Conservation (phyloP, 2,888 invertebrate genomes). For the Dryomyza anilis region DNA sequence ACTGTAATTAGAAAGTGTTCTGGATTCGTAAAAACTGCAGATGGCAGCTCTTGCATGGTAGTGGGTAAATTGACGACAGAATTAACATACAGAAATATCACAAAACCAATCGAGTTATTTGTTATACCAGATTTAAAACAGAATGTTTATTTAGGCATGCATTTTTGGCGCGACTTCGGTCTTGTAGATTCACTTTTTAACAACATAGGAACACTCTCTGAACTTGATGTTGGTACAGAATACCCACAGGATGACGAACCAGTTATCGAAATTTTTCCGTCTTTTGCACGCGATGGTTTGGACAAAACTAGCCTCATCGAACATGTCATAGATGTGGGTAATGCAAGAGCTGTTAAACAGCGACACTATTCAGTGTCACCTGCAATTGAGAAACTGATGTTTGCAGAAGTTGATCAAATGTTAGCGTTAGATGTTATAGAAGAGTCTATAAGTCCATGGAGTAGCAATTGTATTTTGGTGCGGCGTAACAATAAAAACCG, state of each 20-base stretch:
- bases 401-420: constrained; percentile 45
- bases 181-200: background rate
- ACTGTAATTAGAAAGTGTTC: background rate
- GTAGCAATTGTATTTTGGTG: constrained; percentile 41
- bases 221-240: background rate
- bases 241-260: background rate
- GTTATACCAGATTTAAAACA: constrained; percentile 14
- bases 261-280: too few relatives aligned
- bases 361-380: constrained; percentile 33
- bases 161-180: constrained; percentile 22
- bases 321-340: constrained; percentile 30
- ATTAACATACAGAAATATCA: background rate
- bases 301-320: constrained; percentile 20
- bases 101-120: constrained; percentile 4
- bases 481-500: constrained; percentile 33
- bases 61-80: background rate
- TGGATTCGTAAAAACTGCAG: background rate
- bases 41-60: background rate
- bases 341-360: constrained; percentile 4
- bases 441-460: constrained; percentile 42
- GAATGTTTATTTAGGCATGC: constrained; percentile 21
- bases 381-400: too few relatives aligned
- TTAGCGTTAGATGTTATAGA: constrained; percentile 42
- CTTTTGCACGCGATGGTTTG: background rate
- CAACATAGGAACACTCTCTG: background rate